Evolutionary conservation across 2,888 invertebrate species (phyloP).

Genomic region (Caenorhabditis virilis): DNA sequence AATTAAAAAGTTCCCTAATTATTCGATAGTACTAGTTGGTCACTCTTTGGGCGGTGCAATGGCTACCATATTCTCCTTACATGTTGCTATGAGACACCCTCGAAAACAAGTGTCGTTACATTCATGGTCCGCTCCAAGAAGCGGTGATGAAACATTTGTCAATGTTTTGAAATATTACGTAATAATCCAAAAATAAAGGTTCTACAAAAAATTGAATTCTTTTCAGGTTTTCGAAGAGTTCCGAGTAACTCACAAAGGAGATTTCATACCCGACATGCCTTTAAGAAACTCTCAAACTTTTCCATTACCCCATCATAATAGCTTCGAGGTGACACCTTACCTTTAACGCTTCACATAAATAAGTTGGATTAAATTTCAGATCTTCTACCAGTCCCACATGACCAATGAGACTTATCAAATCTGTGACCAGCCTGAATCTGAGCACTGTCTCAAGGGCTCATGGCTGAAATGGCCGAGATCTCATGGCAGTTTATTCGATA

Average conservation of each 20-base stretch:
- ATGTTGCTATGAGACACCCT: constrained; percentile 30
- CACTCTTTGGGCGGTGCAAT: constrained; percentile 45
- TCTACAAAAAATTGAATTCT: too few species aligned
- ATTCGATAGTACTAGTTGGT: too few species aligned
- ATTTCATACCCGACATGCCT: constrained; percentile 42
- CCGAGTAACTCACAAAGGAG: constrained; percentile 40
- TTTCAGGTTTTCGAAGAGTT: constrained; percentile 33
- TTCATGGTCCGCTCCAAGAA: constrained; percentile 30
- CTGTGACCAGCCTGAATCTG: constrained; percentile 39
- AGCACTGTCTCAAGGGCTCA: constrained; percentile 32
- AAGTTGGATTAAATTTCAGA: too few species aligned
- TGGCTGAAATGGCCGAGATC: too few species aligned
- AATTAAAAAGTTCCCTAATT: too few species aligned
- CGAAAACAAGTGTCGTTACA: constrained; percentile 15
- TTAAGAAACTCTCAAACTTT: constrained; percentile 34
- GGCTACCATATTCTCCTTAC: constrained; percentile 34
- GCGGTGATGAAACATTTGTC: constrained; percentile 42
- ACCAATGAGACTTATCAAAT: constrained; percentile 21
- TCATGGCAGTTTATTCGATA: too few species aligned
- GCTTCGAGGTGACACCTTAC: constrained; percentile 26
- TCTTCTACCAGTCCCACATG: constrained; percentile 34
- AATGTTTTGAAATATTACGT: constrained; percentile 15
- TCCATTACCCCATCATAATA: constrained; percentile 33
- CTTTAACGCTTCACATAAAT: too few species aligned
- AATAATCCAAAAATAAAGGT: too few species aligned